Evolutionary conservation across 2,113 vertebrate genomes (phyloP).

Genomic region (Toxotes jaculatrix): DNA sequence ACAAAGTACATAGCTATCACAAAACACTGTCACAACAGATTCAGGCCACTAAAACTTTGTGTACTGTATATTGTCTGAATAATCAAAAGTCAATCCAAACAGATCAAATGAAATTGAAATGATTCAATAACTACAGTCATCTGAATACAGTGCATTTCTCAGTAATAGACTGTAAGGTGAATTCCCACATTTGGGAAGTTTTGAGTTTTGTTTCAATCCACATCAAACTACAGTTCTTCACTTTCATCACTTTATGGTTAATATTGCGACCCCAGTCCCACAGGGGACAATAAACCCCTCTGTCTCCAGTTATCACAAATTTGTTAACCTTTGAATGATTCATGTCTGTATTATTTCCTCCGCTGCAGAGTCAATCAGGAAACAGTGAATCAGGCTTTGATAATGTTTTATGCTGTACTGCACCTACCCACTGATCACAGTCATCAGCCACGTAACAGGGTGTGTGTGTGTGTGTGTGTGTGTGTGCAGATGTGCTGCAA

Average conservation of each 20-base stretch:
- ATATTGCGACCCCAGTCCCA: too few relatives aligned
- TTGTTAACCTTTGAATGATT: neutral
- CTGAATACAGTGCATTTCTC: too few relatives aligned
- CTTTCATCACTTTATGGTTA: too few relatives aligned
- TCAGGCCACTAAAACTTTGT: too few relatives aligned
- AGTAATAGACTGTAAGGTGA: neutral
- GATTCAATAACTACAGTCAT: too few relatives aligned
- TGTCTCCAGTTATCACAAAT: neutral
- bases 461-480: neutral
- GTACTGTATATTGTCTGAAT: too few relatives aligned
- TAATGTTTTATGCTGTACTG: too few relatives aligned
- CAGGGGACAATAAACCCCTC: neutral
- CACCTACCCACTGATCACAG: neutral
- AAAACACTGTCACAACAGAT: too few relatives aligned
- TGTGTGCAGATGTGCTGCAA: neutral
- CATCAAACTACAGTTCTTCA: too few relatives aligned
- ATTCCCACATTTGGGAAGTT: neutral
- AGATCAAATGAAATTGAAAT: too few relatives aligned
- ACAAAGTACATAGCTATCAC: too few relatives aligned
- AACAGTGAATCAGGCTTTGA: neutral
- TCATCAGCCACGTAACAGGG: neutral
- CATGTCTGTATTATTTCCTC: neutral
- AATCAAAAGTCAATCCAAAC: too few relatives aligned
- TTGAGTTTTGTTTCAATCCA: neutral
- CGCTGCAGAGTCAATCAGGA: fast-evolving